Evolutionary conservation across 2,888 invertebrate species (phyloP).

Genomic region (Erebia aethiops): DNA sequence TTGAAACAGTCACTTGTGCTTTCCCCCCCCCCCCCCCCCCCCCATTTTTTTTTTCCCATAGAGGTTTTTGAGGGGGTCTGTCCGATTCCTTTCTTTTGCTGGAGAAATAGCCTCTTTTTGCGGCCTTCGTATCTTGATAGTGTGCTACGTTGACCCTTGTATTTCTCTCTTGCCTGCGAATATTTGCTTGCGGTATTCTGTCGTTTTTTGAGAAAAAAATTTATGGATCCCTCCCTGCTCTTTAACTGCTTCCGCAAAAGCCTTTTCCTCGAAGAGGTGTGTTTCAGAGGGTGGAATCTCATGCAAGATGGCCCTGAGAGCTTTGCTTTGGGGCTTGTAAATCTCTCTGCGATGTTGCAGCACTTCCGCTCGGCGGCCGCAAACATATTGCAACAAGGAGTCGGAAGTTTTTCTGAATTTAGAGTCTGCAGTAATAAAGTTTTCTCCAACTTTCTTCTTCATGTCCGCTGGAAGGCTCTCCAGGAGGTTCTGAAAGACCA

Average conservation of each 20-base stretch:
- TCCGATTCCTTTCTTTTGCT: neutral
- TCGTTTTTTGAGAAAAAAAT: constrained; percentile 12
- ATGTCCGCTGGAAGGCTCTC: too few relatives aligned
- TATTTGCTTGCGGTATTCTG: constrained; percentile 2
- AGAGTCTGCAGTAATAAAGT: too few relatives aligned
- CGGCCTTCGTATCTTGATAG: neutral
- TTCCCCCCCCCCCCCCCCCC: too few relatives aligned
- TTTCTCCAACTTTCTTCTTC: too few relatives aligned
- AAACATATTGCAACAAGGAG: too few relatives aligned
- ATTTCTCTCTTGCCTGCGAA: too few relatives aligned
- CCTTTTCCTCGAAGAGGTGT: constrained; percentile 28
- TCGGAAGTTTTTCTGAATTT: too few relatives aligned
- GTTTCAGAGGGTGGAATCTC: constrained; percentile 26
- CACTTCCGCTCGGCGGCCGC: constrained; percentile 30
- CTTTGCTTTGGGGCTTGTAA: constrained; percentile 10
- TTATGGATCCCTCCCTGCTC: constrained; percentile 2
- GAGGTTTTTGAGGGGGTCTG: neutral
- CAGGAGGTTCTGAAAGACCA: too few relatives aligned
- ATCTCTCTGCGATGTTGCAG: constrained; percentile 21
- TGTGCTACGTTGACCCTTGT: too few relatives aligned
- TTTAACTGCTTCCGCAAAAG: constrained; percentile 20
- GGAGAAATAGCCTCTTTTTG: too few relatives aligned
- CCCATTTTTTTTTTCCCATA: too few relatives aligned
- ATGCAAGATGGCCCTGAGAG: constrained; percentile 13
- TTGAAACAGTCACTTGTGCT: neutral